Conservation (phyloP, 2,113 vertebrate species). For the Sinocyclocheilus grahami region DNA sequence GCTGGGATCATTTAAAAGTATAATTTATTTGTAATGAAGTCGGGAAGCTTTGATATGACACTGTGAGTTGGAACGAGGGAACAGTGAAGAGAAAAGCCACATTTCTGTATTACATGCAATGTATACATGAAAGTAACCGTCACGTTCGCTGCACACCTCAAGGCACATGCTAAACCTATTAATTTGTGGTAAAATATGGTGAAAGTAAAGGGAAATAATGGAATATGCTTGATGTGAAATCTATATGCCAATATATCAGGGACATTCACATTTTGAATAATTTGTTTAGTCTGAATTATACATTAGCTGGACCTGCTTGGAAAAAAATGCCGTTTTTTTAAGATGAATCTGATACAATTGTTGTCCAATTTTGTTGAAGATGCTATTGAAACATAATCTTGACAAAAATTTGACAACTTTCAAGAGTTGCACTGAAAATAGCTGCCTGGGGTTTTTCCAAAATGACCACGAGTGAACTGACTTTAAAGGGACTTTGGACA, state of each 20-base stretch:
- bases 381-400: neutral
- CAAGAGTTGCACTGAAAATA: neutral
- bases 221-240: neutral
- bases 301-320: neutral
- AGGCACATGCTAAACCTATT: neutral
- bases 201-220: neutral
- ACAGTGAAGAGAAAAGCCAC: slow-evolving; percentile 49
- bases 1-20: slow-evolving; percentile 60
- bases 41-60: slow-evolving; percentile 54
- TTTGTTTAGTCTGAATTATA: neutral
- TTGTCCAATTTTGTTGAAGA: neutral
- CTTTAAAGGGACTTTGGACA: neutral
- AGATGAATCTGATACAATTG: neutral
- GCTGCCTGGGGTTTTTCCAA: neutral
- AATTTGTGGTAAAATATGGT: slow-evolving; percentile 15
- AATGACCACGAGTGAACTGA: neutral
- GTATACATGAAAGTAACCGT: slow-evolving; percentile 26
- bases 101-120: slow-evolving; percentile 43
- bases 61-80: slow-evolving; percentile 46
- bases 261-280: neutral
- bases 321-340: too few relatives aligned
- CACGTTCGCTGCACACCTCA: slow-evolving; percentile 10
- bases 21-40: slow-evolving; percentile 61
- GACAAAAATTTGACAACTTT: neutral
- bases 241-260: neutral